Evolutionary conservation across 2,888 invertebrate species (phyloP).

Genomic region (Rotaria magnacalcarata): DNA sequence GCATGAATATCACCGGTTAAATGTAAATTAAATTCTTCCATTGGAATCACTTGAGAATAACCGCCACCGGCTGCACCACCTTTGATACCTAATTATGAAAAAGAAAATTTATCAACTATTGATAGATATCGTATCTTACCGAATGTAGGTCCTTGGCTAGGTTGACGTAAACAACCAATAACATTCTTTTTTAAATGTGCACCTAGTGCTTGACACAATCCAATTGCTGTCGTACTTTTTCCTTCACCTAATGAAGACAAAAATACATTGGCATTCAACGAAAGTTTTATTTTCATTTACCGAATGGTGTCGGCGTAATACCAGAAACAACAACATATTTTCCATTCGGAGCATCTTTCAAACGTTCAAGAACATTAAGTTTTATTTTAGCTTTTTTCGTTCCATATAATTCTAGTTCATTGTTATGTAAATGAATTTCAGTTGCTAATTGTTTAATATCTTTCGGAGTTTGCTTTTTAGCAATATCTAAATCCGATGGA

Average conservation of each 20-base stretch:
- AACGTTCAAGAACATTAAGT: slow-evolving; percentile 72
- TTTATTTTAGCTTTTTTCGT: slow-evolving; percentile 88
- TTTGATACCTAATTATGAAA: slow-evolving; percentile 50
- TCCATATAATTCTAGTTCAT: slow-evolving; percentile 83
- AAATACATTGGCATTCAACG: not conserved
- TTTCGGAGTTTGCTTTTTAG: slow-evolving; percentile 80
- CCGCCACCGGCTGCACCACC: slow-evolving; percentile 97
- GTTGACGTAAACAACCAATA: slow-evolving; percentile 88
- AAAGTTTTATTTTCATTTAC: not conserved
- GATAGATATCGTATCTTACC: slow-evolving; percentile 64
- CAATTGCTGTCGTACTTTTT: slow-evolving; percentile 89
- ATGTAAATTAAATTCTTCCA: slow-evolving; percentile 98
- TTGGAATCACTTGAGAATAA: slow-evolving; percentile 89
- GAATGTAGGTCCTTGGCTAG: slow-evolving; percentile 97
- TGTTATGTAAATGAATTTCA: slow-evolving; percentile 76
- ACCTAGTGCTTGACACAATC: slow-evolving; percentile 82
- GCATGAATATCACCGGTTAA: slow-evolving; percentile 95
- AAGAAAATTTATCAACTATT: not conserved
- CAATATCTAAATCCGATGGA: slow-evolving; percentile 74
- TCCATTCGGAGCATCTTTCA: slow-evolving; percentile 70
- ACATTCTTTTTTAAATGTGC: slow-evolving; percentile 78
- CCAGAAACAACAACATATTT: slow-evolving; percentile 92
- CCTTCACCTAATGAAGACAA: slow-evolving; percentile 71
- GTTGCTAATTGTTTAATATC: slow-evolving; percentile 71
- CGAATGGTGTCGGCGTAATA: slow-evolving; percentile 91